Conservation (phyloP, 2,888 invertebrate genomes). For the Fragum sueziense region DNA sequence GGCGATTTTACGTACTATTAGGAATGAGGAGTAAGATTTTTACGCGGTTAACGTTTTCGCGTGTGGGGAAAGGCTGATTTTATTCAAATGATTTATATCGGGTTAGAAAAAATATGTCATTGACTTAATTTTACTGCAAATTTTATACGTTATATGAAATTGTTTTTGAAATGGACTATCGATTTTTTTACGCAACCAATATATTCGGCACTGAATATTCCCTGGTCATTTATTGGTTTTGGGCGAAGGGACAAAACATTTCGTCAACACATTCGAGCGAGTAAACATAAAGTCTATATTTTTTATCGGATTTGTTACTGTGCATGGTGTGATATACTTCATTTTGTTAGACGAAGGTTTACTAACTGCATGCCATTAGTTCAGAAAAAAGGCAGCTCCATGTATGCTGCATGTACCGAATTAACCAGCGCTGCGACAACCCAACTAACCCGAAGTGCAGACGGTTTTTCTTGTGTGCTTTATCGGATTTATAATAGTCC, state of each 20-base stretch:
- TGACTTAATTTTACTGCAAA: no score
- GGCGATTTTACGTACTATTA: constrained; percentile 52
- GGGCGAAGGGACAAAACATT: constrained; percentile 1
- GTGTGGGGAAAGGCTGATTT: not conserved
- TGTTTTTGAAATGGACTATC: no score
- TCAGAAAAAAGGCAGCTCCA: not conserved
- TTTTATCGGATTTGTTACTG: not conserved
- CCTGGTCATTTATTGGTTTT: not conserved
- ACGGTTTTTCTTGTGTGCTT: constrained; percentile 15
- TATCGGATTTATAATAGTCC: not conserved
- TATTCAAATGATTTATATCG: not conserved
- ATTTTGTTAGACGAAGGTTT: not conserved
- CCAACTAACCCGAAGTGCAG: not conserved
- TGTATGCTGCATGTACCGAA: constrained; percentile 3
- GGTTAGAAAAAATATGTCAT: no score
- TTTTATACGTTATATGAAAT: no score
- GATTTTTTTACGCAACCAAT: not conserved
- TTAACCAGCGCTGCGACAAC: not conserved
- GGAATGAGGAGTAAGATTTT: constrained; percentile 61
- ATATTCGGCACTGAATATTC: not conserved
- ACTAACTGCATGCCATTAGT: constrained; percentile 17
- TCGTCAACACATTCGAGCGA: constrained; percentile 16
- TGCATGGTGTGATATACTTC: not conserved
- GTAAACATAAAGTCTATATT: not conserved
- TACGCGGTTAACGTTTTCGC: not conserved